Conservation (phyloP, 1,140 invertebrate species). For the Aphis craccivora region DNA sequence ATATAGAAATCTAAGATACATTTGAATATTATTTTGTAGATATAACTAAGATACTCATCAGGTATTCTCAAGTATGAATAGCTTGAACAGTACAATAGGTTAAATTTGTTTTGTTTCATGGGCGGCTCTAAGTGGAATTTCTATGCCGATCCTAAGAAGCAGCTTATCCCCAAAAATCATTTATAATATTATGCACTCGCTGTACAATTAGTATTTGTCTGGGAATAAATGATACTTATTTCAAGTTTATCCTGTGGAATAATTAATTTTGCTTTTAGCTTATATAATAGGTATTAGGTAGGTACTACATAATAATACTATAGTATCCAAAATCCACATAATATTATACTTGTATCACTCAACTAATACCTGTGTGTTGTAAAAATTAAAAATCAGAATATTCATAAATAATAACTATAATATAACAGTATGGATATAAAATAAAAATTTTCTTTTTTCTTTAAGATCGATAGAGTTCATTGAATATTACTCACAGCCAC, state of each 20-base stretch:
- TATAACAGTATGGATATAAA: not conserved
- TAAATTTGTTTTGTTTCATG: not conserved
- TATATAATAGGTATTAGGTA: not conserved
- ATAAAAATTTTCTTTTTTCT: not conserved
- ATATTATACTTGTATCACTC: too few species aligned
- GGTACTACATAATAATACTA: too few species aligned
- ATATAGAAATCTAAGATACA: not conserved
- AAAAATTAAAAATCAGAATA: not conserved
- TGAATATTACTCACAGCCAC: not conserved
- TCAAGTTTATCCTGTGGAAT: not conserved
- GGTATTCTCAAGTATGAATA: not conserved
- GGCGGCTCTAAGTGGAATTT: not conserved
- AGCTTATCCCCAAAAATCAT: not conserved
- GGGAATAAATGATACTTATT: not conserved
- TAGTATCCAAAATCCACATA: too few species aligned
- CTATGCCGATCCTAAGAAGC: not conserved
- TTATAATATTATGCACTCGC: not conserved
- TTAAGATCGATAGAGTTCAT: not conserved
- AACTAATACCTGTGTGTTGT: not conserved
- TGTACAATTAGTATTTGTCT: not conserved
- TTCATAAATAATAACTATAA: not conserved
- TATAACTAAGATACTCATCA: not conserved
- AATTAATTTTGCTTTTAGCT: not conserved
- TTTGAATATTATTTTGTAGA: not conserved
- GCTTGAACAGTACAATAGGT: not conserved